A percentile compares a stretch with the other conserved stretches of the same genome.
phyloP scores from a whole-genome alignment of 2,888 invertebrate genomes.

The Temnothorax ravouxi region DNA sequence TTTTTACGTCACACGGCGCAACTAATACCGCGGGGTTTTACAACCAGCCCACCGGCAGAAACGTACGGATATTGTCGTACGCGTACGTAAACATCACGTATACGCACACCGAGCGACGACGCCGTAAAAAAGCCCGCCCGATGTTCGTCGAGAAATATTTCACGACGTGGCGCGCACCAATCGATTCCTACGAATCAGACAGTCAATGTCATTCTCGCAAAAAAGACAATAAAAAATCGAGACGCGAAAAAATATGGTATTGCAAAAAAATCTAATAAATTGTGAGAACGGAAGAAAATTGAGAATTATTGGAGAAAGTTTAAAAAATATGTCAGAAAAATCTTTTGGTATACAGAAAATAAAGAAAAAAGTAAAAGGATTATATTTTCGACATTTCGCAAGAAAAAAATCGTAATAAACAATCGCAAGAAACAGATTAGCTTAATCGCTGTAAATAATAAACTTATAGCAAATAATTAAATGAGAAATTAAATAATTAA shows the following conservation, averaged over 20 bases:
- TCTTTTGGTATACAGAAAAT: neutral
- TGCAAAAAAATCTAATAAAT: neutral
- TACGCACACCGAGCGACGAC: conserved; percentile 46
- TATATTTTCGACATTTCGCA: neutral
- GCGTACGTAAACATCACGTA: conserved; percentile 41
- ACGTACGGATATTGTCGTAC: conserved; percentile 46
- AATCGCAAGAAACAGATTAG: neutral
- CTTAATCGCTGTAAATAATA: neutral
- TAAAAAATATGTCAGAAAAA: neutral
- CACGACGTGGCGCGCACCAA: conserved; percentile 69
- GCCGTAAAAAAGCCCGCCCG: conserved; percentile 72
- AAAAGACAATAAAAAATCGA: neutral
- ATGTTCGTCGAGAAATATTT: conserved; percentile 81
- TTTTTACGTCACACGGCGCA: conserved; percentile 80
- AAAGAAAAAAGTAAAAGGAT: neutral
- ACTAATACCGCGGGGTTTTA: conserved; percentile 79
- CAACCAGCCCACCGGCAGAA: conserved; percentile 49
- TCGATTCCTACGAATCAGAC: conserved; percentile 19
- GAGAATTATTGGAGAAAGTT: neutral
- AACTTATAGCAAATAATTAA: conserved; percentile 9
- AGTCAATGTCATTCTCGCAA: neutral
- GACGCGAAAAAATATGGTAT: neutral
- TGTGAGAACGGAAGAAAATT: neutral
- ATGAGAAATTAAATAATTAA: conserved; percentile 5
- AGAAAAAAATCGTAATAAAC: conserved; percentile 1